Conservation (phyloP, 2,888 invertebrate species). For the Aquatica leii region DNA sequence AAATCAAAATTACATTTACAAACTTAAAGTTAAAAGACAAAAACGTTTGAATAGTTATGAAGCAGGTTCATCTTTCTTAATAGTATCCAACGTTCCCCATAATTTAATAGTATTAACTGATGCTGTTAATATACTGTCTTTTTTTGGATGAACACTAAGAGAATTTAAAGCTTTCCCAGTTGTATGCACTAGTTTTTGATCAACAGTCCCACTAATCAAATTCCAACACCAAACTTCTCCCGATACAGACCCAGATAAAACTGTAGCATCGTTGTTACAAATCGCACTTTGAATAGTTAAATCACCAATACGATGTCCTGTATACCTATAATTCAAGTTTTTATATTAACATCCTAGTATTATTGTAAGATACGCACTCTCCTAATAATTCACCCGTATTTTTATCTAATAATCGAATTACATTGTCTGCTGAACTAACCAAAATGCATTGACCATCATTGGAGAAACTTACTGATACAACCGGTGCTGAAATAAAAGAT, state of each 20-base stretch:
- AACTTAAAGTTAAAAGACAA: too few relatives aligned
- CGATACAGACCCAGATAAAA: conserved; percentile 90
- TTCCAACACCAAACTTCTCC: conserved; percentile 92
- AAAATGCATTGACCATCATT: conserved; percentile 93
- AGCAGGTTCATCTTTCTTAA: conserved; percentile 18
- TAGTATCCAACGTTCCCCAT: conserved; percentile 65
- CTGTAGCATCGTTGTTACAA: conserved; percentile 82
- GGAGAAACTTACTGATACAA: conserved; percentile 86
- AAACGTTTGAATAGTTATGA: too few relatives aligned
- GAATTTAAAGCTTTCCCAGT: conserved; percentile 77
- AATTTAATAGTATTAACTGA: conserved; percentile 75
- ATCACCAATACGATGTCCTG: conserved; percentile 83
- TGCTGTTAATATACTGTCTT: conserved; percentile 75
- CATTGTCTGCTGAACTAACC: conserved; percentile 83
- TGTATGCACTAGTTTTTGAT: conserved; percentile 64
- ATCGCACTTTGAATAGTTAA: conserved; percentile 89
- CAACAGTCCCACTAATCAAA: conserved; percentile 76
- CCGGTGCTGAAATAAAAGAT: conserved; percentile 67
- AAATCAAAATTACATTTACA: too few relatives aligned
- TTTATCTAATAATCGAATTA: conserved; percentile 88
- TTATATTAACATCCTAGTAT: not conserved
- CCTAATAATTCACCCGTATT: conserved; percentile 78
- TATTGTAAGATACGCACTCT: conserved; percentile 61
- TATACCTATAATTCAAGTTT: conserved; percentile 68
- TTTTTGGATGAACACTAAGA: conserved; percentile 81